Conservation (phyloP, 1,140 invertebrate species). For the Spodoptera frugiperda region DNA sequence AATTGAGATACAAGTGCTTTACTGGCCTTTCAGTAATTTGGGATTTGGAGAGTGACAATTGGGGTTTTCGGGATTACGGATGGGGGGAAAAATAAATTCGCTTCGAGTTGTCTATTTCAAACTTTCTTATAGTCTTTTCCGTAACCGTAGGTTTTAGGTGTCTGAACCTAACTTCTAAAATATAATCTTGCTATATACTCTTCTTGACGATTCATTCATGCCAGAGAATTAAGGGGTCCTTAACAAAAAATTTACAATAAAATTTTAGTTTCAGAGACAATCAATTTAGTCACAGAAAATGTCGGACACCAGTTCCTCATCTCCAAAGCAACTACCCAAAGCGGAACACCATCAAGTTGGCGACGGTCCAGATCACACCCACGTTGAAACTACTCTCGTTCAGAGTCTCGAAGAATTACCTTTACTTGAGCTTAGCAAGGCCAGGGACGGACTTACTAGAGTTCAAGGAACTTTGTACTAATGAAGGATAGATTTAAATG, state of each 20-base stretch:
- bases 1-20: too few species aligned
- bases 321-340: constrained; percentile 6
- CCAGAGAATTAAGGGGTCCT: too few species aligned
- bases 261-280: constrained; percentile 54
- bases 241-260: neutral
- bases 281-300: constrained; percentile 49
- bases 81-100: too few species aligned
- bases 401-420: constrained; percentile 68
- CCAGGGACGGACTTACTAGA: constrained; percentile 66
- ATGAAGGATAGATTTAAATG: constrained; percentile 38
- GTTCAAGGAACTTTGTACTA: constrained; percentile 62
- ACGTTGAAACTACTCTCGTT: constrained; percentile 66
- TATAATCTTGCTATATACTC: too few species aligned
- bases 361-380: constrained; percentile 59
- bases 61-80: too few species aligned
- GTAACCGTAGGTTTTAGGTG: too few species aligned
- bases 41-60: too few species aligned
- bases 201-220: too few species aligned
- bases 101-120: too few species aligned
- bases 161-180: too few species aligned
- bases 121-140: too few species aligned
- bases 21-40: too few species aligned
- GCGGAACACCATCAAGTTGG: constrained; percentile 62
- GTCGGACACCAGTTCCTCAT: neutral
- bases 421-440: constrained; percentile 71